Base-by-base conservation (phyloP, 1,140 invertebrate genomes). In the Drosophila funebris region DNA sequence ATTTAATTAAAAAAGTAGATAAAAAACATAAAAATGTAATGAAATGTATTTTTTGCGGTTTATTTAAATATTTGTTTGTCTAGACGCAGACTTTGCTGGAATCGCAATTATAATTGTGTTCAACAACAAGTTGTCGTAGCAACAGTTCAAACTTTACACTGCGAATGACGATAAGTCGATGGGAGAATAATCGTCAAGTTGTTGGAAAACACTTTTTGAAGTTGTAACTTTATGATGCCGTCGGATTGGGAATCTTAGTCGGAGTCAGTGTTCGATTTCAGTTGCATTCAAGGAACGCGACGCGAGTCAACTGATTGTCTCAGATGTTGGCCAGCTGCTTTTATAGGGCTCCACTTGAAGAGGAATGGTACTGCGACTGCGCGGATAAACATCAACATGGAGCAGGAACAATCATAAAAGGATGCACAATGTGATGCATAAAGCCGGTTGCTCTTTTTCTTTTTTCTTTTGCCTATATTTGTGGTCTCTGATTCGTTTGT, bases 381-480 rank as follows among this genome's bases (percentile, higher is more conserved):
- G 80, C 80, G 81, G 81, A 84, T 84, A 84, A 80, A 29, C 9
- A 14, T 11, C 8, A 6, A 7, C 24, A 58, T 9, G n/a, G 7
- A 24, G 7, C 6, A 52, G 8, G 24, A 3, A 13, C 5, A 8
- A 31, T 7, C 18, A 24, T 6, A 8, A 24, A 27, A 57, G 22
- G 24, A 41, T 46, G 61, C 64, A 71, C 33, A 53, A 48, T 66
- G 73, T 50, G 5, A 64, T 56, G 39, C 14, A 33, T 33, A 14
- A 63, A 63, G 53, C 67, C 37, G 36, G 57, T 8, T 88, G 84
- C 73, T 79, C 76, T 58, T 83, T 88, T 88, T 20, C 43, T 52
- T 37, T 18, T 37, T 37, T 20, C 20, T 33, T 54, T n/a, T n/a
- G n/a, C n/a, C n/a, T n/a, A n/a, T n/a, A n/a, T n/a, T n/a, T 27